Evolutionary conservation across 2,797 vertebrate genomes (phyloP).

Genomic region (Lophura swinhoii): DNA sequence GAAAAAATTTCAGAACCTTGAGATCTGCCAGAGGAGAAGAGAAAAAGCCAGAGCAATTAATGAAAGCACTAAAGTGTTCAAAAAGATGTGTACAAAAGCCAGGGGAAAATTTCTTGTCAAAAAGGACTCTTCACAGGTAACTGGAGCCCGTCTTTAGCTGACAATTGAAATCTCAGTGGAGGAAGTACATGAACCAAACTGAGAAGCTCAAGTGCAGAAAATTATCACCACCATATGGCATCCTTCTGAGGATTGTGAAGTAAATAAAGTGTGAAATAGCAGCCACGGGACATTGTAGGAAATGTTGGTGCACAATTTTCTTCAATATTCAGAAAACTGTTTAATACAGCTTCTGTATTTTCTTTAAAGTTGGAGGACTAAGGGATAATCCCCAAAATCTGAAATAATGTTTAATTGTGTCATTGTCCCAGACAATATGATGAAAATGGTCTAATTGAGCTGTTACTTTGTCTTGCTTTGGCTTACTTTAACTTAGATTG

Average conservation of each 20-base stretch:
- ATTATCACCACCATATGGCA: slow-evolving; percentile 71
- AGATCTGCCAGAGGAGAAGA: not conserved
- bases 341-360: not conserved
- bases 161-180: slow-evolving; percentile 62
- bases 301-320: slow-evolving; percentile 5
- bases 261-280: slow-evolving; percentile 72
- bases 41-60: not conserved
- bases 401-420: not conserved
- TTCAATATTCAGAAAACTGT: not conserved
- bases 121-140: slow-evolving; percentile 50
- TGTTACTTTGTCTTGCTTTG: not conserved
- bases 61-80: not conserved
- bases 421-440: not conserved
- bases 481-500: not conserved
- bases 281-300: not conserved
- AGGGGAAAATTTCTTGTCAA: not conserved
- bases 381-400: not conserved
- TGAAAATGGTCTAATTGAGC: not conserved
- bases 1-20: not conserved
- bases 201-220: slow-evolving; percentile 39
- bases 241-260: slow-evolving; percentile 66
- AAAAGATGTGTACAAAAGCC: not conserved
- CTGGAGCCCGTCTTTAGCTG: slow-evolving; percentile 7
- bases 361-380: not conserved
- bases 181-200: slow-evolving; percentile 60